Evolutionary conservation across 2,888 invertebrate species (phyloP).

Genomic region (Hydropsyche betteni): DNA sequence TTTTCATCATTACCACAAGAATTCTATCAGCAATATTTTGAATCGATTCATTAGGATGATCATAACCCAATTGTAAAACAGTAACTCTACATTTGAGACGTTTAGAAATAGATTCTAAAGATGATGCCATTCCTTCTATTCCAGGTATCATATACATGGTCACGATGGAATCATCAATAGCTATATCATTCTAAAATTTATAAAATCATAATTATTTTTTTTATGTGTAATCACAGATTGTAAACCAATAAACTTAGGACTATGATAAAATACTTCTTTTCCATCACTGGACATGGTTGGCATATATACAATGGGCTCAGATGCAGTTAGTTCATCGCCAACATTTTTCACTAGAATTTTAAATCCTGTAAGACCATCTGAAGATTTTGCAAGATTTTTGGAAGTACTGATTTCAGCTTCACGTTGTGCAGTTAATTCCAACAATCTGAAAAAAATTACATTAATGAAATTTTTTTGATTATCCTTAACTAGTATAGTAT

Average conservation of each 20-base stretch:
- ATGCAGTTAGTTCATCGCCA: slow-evolving; percentile 68
- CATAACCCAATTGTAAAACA: slow-evolving; percentile 66
- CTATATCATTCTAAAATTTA: slow-evolving; percentile 58
- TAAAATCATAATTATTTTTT: slow-evolving; percentile 42
- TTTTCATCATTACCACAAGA: slow-evolving; percentile 61
- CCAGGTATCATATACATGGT: slow-evolving; percentile 70
- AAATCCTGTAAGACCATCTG: slow-evolving; percentile 60
- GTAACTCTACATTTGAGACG: slow-evolving; percentile 65
- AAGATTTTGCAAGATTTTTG: slow-evolving; percentile 38
- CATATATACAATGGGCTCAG: slow-evolving; percentile 66
- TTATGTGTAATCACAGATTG: slow-evolving; percentile 45
- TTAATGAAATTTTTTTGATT: no score
- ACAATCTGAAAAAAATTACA: slow-evolving; percentile 57
- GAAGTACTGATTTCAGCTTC: slow-evolving; percentile 57
- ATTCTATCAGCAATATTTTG: slow-evolving; percentile 64
- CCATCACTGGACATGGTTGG: slow-evolving; percentile 65
- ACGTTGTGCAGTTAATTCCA: slow-evolving; percentile 65
- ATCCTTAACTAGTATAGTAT: no score
- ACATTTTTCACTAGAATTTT: slow-evolving; percentile 69
- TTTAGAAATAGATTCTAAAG: slow-evolving; percentile 64
- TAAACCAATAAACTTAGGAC: neutral
- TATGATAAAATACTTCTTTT: slow-evolving; percentile 57
- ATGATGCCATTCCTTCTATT: slow-evolving; percentile 71
- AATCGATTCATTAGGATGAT: slow-evolving; percentile 60
- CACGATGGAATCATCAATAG: slow-evolving; percentile 53